Evolutionary conservation across 2,797 vertebrate genomes (phyloP).

Genomic region (Chelon labrosus): DNA sequence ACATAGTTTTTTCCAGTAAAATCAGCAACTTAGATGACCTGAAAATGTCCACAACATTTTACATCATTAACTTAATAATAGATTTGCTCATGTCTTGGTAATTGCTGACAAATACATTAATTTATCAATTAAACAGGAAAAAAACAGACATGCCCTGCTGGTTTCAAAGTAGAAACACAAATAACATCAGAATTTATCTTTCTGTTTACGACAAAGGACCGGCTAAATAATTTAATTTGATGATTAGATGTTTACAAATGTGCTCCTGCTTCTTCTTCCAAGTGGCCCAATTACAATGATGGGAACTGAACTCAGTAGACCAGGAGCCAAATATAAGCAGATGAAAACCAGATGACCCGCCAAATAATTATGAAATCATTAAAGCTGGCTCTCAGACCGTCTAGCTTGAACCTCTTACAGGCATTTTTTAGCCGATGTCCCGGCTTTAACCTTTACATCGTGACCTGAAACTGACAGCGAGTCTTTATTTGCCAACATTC

Average conservation of each 20-base stretch:
- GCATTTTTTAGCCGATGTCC: background rate
- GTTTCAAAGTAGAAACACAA: background rate
- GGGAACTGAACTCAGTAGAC: constrained; percentile 28
- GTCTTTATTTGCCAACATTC: background rate
- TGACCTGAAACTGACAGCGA: background rate
- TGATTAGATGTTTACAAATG: background rate
- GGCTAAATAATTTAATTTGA: background rate
- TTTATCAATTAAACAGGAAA: background rate
- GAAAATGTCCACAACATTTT: background rate
- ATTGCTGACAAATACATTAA: background rate
- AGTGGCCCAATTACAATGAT: constrained; percentile 33
- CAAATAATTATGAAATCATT: background rate
- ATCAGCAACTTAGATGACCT: no score
- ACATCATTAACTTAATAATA: background rate
- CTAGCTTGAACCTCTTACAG: background rate
- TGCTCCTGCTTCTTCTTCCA: background rate
- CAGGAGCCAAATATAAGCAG: background rate
- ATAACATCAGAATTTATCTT: background rate
- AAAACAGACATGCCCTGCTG: no score
- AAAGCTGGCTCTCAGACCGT: background rate
- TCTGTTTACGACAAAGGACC: background rate
- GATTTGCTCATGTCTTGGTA: background rate
- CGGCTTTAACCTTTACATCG: background rate
- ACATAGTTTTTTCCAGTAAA: background rate
- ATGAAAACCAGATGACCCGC: background rate